Evolutionary conservation across 2,113 vertebrate species (phyloP).

Genomic region (Bothrops jararaca): DNA sequence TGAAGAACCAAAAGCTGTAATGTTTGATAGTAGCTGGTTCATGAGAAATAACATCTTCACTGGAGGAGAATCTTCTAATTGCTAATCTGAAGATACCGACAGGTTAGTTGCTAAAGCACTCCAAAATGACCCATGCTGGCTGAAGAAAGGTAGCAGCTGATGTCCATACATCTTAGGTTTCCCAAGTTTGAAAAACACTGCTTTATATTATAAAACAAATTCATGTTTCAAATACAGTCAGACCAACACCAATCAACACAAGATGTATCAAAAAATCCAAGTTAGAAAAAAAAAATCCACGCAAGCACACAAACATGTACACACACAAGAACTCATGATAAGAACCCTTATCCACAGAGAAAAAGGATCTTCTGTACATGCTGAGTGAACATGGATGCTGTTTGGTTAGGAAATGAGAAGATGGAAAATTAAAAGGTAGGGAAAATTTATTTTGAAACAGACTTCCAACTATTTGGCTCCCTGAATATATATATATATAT

Average conservation of each 20-base stretch:
- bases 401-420: not conserved
- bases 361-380: not conserved
- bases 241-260: not conserved
- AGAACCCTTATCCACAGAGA: not conserved
- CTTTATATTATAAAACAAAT: not conserved
- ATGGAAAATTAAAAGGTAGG: not conserved
- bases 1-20: not conserved
- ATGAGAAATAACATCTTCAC: not conserved
- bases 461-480: not conserved
- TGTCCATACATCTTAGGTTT: not conserved
- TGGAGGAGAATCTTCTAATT: not conserved
- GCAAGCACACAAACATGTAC: not conserved
- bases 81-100: not conserved
- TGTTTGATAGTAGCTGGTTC: not conserved
- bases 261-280: not conserved
- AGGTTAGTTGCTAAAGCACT: not conserved
- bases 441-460: not conserved
- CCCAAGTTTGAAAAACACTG: not conserved
- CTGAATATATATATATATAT: not conserved
- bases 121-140: not conserved
- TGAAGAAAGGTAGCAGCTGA: not conserved
- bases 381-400: not conserved
- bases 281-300: not conserved
- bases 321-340: not conserved
- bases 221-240: not conserved